Percentiles rank a stretch among this genome's conserved stretches.
phyloP scores from a whole-genome alignment of 1,140 invertebrate species.

The Parasteatoda tepidariorum region DNA sequence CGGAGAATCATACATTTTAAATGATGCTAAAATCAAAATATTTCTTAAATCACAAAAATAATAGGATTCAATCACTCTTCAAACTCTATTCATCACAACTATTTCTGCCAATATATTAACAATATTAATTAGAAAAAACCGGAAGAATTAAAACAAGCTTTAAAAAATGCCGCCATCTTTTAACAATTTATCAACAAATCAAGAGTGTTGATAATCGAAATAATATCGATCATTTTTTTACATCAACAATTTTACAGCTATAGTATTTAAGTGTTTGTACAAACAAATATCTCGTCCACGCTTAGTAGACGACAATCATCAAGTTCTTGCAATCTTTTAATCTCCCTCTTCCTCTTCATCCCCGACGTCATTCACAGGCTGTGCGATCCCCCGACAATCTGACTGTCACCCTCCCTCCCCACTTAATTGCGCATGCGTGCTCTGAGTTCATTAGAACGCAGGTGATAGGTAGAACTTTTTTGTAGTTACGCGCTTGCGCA shows the following conservation, averaged over 20 bases:
- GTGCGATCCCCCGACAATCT: neutral
- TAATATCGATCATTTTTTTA: neutral
- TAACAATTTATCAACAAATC: too few species aligned
- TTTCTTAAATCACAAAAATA: too few species aligned
- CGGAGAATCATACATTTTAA: too few species aligned
- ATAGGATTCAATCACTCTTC: too few species aligned
- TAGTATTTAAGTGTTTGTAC: constrained; percentile 50
- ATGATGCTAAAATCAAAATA: too few species aligned
- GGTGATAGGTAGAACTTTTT: constrained; percentile 54
- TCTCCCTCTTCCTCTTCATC: neutral
- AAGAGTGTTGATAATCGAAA: too few species aligned
- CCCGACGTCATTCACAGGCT: constrained; percentile 27
- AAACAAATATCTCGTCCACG: constrained; percentile 48
- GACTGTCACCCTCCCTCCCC: neutral
- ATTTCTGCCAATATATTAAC: too few species aligned
- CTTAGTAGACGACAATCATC: constrained; percentile 24
- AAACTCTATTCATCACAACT: too few species aligned
- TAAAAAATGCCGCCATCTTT: too few species aligned
- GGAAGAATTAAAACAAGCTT: too few species aligned
- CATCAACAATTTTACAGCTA: constrained; percentile 16
- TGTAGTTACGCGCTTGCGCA: constrained; percentile 40
- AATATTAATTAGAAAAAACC: too few species aligned
- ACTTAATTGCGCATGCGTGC: constrained; percentile 7
- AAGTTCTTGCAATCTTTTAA: constrained; percentile 25
- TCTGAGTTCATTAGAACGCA: constrained; percentile 10